These are phyloP conservation scores for Centropyge bicolor DNA, from an alignment of 2,797 vertebrate genomes.

Conservation along the genomic window DNA sequence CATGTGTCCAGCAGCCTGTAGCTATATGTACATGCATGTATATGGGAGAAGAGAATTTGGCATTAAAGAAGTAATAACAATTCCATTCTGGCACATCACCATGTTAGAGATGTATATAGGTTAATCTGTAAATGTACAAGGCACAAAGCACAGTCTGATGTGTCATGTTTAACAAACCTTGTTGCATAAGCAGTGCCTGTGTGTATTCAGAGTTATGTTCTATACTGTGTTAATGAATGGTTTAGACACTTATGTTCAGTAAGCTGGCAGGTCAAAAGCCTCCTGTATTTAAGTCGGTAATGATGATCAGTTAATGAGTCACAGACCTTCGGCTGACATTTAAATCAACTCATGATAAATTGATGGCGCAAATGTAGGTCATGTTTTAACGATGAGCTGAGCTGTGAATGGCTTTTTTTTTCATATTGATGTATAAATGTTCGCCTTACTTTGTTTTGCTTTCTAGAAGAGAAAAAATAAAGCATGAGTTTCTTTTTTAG, in stretches of 20 bases:
- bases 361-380: conserved; percentile 37
- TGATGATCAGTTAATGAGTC: conserved; percentile 42
- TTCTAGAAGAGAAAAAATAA: conserved; percentile 6
- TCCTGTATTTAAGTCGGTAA: conserved; percentile 25
- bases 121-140: conserved; percentile 15
- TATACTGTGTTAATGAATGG: conserved; percentile 4
- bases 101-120: conserved; percentile 1
- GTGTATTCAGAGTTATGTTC: conserved; percentile 1
- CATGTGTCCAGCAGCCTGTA: neutral
- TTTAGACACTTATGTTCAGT: neutral
- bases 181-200: neutral
- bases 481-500: neutral
- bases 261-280: conserved; percentile 3
- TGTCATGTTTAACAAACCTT: neutral
- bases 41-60: neutral
- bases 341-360: conserved; percentile 64
- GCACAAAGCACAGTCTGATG: neutral
- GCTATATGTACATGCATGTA: neutral
- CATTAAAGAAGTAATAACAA: neutral
- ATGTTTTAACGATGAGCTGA: conserved; percentile 61
- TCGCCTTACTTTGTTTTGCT: conserved; percentile 3
- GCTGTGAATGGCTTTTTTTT: conserved; percentile 29
- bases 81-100: neutral
- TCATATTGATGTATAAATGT: neutral
- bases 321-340: conserved; percentile 53